Evolutionary conservation across 2,797 vertebrate species (phyloP), one percentile per base, ranked within the genome.

Genomic region (Coendou prehensilis): DNA sequence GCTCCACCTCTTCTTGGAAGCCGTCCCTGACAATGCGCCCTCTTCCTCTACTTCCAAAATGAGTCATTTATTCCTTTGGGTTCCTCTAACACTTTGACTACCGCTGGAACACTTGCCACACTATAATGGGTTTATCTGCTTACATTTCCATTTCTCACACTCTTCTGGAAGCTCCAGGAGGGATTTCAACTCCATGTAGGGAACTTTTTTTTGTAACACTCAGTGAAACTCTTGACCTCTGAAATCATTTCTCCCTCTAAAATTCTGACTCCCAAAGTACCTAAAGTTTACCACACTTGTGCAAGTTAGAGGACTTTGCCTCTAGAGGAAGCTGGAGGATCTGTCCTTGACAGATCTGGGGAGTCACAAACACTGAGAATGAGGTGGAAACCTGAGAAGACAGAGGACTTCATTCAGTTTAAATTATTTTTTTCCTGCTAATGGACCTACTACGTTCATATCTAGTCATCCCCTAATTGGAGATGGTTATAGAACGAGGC

Each of bases 221-320:
- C 47, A 50, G 33, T 76, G 63, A 45, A 95, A 76, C 56, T 59
- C 20, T 23, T 95, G 78, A 96, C n/a, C 26, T 92, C 82, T 93
- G 37, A 83, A 26, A 88, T 50, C 11, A 17, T 89, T 54, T 56
- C 14, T 73, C n/a, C 63, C 67, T 93, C 45, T 71, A 89, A 91
- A 91, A 87, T 94, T 89, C 90, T 82, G 45, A 88, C 80, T 95
- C 84, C 84, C 76, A 94, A 93, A 57, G 64, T 69, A 41, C 6
- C 15, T 88, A n/a, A 84, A 64, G 67, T 69, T 90, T 80, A 63
- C n/a, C 23, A 75, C 73, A 57, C 59, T 64, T 41, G 37, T 61
- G 20, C 64, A 87, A 94, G 61, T 28, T 22, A 59, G 83, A 78
- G 33, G 41, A 90, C 23, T 82, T 71, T 76, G 17, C 18, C 23